Conservation (phyloP, 1,140 invertebrate species). For the Orius insidiosus region DNA sequence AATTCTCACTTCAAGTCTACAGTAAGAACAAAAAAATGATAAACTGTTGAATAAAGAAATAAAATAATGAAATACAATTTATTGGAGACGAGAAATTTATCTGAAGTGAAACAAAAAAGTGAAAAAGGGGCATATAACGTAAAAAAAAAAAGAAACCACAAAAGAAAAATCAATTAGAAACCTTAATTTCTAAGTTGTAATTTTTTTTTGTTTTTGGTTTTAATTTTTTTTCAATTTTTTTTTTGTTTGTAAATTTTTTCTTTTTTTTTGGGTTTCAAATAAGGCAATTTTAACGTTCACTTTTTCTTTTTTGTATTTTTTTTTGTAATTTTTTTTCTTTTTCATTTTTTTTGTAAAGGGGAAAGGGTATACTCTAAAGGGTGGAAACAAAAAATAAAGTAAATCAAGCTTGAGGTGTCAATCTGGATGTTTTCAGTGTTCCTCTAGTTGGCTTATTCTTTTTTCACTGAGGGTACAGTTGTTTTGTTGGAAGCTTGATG, state of each 20-base stretch:
- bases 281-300: background rate
- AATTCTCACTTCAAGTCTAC: too few relatives aligned
- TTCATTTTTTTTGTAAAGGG: background rate
- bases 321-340: constrained; percentile 7
- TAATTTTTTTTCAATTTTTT: constrained; percentile 7
- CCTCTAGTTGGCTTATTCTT: constrained; percentile 37
- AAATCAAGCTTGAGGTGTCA: background rate
- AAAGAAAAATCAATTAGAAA: too few relatives aligned
- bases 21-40: too few relatives aligned
- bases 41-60: too few relatives aligned
- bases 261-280: constrained; percentile 3
- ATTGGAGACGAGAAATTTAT: too few relatives aligned
- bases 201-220: constrained; percentile 1
- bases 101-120: too few relatives aligned
- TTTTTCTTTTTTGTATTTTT: constrained; percentile 2
- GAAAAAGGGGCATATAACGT: too few relatives aligned
- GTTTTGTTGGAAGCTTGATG: constrained; percentile 74
- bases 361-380: background rate
- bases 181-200: too few relatives aligned
- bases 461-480: constrained; percentile 45
- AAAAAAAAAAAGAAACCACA: too few relatives aligned
- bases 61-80: too few relatives aligned
- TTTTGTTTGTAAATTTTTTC: constrained; percentile 9
- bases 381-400: background rate
- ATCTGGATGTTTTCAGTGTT: background rate